Evolutionary conservation across 2,113 vertebrate genomes (phyloP).

Genomic region (Dryoscopus gambensis): DNA sequence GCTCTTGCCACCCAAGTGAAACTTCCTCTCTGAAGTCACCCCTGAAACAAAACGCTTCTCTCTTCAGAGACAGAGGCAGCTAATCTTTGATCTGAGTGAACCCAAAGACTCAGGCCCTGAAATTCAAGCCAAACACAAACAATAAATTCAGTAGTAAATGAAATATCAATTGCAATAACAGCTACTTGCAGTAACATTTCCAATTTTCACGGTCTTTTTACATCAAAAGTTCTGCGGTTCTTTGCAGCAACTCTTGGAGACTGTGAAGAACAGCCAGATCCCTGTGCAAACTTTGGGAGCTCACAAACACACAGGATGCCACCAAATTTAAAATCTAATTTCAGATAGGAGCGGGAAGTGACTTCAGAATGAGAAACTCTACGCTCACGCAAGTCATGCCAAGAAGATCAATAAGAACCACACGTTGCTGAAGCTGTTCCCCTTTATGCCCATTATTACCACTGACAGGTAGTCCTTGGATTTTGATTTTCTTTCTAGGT

Average conservation of each 20-base stretch:
- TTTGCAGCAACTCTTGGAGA: neutral
- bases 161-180: neutral
- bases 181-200: neutral
- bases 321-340: neutral
- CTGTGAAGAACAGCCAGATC: neutral
- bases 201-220: neutral
- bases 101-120: neutral
- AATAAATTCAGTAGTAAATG: neutral
- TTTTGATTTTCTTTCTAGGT: neutral
- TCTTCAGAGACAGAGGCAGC: neutral
- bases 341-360: neutral
- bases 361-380: neutral
- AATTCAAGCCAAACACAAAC: neutral
- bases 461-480: neutral
- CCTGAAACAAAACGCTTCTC: neutral
- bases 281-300: neutral
- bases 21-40: neutral
- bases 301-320: neutral
- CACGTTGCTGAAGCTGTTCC: neutral
- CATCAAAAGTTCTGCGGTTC: neutral
- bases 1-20: neutral
- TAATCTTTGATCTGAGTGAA: neutral
- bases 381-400: accelerated
- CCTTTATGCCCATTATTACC: neutral
- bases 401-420: neutral